These are phyloP conservation scores for Phenganax marumi DNA, from an alignment of 92 coral and sea anemone genomes.

Conservation along the genomic window DNA sequence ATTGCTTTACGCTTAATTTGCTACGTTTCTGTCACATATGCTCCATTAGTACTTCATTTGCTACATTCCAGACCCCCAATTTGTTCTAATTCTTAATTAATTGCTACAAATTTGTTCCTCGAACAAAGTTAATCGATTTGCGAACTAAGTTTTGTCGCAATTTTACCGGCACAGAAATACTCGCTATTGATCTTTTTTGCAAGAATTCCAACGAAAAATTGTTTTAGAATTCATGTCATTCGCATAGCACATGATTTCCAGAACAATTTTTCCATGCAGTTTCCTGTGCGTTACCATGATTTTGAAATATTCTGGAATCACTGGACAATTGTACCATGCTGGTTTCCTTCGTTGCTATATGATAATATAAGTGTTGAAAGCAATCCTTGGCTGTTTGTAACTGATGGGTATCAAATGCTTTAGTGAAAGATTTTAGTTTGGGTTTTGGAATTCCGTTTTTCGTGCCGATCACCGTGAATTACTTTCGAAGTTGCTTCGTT, in stretches of 20 bases:
- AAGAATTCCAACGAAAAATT: not conserved
- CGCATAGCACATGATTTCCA: not conserved
- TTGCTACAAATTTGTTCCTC: no score
- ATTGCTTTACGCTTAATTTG: no score
- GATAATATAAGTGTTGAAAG: conserved; percentile 4
- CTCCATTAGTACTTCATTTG: no score
- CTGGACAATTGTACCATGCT: not conserved
- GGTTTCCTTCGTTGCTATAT: not conserved
- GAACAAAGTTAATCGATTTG: no score
- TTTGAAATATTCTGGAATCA: not conserved
- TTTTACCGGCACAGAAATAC: no score
- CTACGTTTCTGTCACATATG: no score
- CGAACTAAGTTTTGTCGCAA: no score
- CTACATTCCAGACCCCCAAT: no score
- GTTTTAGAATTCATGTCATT: not conserved
- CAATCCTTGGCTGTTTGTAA: not conserved
- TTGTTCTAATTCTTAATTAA: no score
- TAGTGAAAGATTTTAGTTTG: not conserved
- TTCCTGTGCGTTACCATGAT: not conserved
- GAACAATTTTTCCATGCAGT: not conserved
- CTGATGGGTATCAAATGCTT: conserved; percentile 12
- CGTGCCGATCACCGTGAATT: not conserved
- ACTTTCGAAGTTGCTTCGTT: conserved; percentile 14
- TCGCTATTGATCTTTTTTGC: not conserved
- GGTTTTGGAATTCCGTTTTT: not conserved